Conservation (phyloP, 2,888 invertebrate genomes). For the Ornithoptera priamus region DNA sequence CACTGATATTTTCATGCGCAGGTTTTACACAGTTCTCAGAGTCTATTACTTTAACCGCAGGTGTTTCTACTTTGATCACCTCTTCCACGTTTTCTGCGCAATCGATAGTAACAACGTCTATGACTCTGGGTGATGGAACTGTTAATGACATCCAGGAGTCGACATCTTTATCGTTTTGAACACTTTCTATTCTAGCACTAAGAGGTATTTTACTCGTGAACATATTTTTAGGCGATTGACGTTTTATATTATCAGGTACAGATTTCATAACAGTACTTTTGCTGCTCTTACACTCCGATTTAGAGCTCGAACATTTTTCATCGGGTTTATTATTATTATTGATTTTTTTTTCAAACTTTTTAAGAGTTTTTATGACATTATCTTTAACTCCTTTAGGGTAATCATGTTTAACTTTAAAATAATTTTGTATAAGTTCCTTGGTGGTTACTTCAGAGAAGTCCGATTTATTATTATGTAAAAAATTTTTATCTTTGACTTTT, state of each 20-base stretch:
- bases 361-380: slow-evolving; percentile 45
- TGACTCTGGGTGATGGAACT: slow-evolving; percentile 59
- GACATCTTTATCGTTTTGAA: slow-evolving; percentile 70
- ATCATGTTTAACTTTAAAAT: slow-evolving; percentile 70
- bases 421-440: slow-evolving; percentile 71
- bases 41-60: slow-evolving; percentile 7
- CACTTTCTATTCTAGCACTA: slow-evolving; percentile 67
- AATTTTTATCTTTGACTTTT: slow-evolving; percentile 42
- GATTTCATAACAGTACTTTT: slow-evolving; percentile 44
- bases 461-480: slow-evolving; percentile 47
- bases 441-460: slow-evolving; percentile 69
- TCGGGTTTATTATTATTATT: slow-evolving; percentile 51
- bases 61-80: slow-evolving; percentile 13
- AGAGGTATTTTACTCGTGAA: slow-evolving; percentile 52
- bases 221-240: slow-evolving; percentile 56
- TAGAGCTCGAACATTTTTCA: slow-evolving; percentile 43
- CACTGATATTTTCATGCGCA: slow-evolving; percentile 29
- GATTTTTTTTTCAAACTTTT: slow-evolving; percentile 55
- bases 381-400: slow-evolving; percentile 43
- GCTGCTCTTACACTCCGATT: slow-evolving; percentile 58
- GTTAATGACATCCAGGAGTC: slow-evolving; percentile 76
- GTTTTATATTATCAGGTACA: slow-evolving; percentile 44
- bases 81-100: not conserved
- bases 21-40: slow-evolving; percentile 19
- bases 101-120: slow-evolving; percentile 42